Conservation (phyloP, 2,888 invertebrate species). For the Hyles lineata region DNA sequence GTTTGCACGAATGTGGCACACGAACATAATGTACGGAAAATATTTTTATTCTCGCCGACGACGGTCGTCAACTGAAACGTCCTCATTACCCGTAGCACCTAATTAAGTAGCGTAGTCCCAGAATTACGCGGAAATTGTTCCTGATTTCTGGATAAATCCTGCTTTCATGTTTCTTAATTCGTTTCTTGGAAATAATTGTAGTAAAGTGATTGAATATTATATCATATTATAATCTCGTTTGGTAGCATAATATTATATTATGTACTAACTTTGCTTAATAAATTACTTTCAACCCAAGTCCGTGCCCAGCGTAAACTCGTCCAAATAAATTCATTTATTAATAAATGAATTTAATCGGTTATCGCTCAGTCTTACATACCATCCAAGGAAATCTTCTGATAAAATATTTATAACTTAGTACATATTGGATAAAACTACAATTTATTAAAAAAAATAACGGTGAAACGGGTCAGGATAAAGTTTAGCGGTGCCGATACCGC, state of each 20-base stretch:
- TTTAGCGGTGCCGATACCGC: conserved; percentile 13
- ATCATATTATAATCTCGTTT: too few species aligned
- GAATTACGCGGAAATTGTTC: not conserved
- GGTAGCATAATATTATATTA: too few species aligned
- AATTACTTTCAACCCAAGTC: too few species aligned
- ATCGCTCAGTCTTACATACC: too few species aligned
- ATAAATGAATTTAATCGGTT: too few species aligned
- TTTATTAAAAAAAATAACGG: not conserved
- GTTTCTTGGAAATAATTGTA: not conserved
- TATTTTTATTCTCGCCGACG: not conserved
- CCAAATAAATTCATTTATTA: too few species aligned
- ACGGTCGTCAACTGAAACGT: not conserved
- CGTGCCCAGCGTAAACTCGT: too few species aligned
- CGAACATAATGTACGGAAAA: not conserved
- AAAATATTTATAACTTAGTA: not conserved
- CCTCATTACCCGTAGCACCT: conserved; percentile 19
- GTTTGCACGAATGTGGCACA: not conserved
- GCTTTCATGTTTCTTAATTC: not conserved
- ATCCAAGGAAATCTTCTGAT: too few species aligned
- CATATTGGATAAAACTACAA: not conserved
- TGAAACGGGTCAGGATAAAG: not conserved
- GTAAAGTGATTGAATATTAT: not conserved
- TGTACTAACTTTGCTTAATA: too few species aligned
- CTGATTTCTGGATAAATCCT: not conserved
- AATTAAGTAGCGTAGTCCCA: not conserved